phyloP scores from a whole-genome alignment of 2,888 invertebrate species.

The Microplitis manilae region DNA sequence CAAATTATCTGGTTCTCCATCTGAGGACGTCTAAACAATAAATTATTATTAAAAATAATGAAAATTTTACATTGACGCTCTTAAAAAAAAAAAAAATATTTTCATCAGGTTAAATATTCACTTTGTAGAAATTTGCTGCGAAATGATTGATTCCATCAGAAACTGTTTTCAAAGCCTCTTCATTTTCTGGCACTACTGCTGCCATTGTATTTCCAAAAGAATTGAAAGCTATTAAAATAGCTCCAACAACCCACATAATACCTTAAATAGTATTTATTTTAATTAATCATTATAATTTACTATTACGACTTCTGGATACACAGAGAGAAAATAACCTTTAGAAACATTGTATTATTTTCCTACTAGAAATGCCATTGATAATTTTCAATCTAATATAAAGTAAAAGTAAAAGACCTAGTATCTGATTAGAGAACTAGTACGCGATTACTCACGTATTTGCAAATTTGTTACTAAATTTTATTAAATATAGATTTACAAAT shows the following conservation, averaged over 20 bases:
- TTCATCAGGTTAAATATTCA: not conserved
- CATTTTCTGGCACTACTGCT: constrained; percentile 1
- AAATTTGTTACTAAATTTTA: too few species aligned
- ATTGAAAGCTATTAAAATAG: not conserved
- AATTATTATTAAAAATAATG: not conserved
- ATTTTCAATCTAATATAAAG: too few species aligned
- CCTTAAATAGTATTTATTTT: not conserved
- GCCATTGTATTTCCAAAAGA: not conserved
- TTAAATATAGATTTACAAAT: too few species aligned
- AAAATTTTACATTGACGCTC: not conserved
- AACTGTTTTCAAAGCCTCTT: not conserved
- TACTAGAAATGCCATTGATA: too few species aligned
- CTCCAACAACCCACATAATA: not conserved
- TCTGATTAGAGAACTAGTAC: too few species aligned
- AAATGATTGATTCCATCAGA: constrained; percentile 12
- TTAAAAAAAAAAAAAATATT: not conserved
- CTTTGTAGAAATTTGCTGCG: constrained; percentile 31
- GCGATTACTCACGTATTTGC: too few species aligned
- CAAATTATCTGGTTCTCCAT: constrained; percentile 53
- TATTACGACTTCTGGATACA: not conserved
- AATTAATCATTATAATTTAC: not conserved
- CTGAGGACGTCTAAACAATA: constrained; percentile 48
- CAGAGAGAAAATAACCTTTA: too few species aligned
- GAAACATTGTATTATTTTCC: too few species aligned
- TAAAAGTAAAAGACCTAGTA: too few species aligned